Evolutionary conservation across 2,797 vertebrate species (phyloP).

Genomic region (Morelia viridis): DNA sequence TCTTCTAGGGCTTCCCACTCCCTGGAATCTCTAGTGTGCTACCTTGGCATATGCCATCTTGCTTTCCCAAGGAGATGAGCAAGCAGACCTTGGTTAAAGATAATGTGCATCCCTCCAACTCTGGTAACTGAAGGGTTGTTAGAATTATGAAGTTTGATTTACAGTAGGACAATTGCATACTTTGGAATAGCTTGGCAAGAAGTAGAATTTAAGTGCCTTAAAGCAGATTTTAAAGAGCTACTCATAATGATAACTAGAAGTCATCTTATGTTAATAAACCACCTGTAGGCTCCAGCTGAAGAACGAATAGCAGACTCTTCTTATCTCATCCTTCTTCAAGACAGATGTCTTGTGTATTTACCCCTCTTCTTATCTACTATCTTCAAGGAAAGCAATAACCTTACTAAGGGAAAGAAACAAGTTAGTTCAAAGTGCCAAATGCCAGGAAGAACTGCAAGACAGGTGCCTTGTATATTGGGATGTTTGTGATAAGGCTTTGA

Average conservation of each 20-base stretch:
- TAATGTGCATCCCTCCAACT: not conserved
- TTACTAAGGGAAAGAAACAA: no score
- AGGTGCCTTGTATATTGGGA: no score
- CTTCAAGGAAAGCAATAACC: no score
- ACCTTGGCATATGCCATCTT: not conserved
- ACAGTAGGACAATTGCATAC: not conserved
- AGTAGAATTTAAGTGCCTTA: slow-evolving; percentile 34
- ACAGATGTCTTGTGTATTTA: not conserved
- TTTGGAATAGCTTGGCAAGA: slow-evolving; percentile 2
- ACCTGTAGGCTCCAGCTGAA: slow-evolving; percentile 7
- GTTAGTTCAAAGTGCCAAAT: no score
- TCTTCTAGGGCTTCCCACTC: not conserved
- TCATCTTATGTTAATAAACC: slow-evolving; percentile 35
- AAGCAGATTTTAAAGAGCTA: slow-evolving; percentile 14
- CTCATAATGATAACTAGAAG: not conserved
- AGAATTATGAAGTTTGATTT: not conserved
- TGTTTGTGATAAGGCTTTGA: no score
- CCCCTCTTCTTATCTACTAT: no score
- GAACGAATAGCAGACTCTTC: not conserved
- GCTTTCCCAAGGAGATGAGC: not conserved
- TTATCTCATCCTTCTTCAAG: no score
- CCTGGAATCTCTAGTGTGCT: not conserved
- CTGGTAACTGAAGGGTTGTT: not conserved
- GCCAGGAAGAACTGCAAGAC: no score
- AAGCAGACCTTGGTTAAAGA: not conserved